Evolutionary conservation across 2,113 vertebrate genomes (phyloP).

Genomic region (Clarias gariepinus): DNA sequence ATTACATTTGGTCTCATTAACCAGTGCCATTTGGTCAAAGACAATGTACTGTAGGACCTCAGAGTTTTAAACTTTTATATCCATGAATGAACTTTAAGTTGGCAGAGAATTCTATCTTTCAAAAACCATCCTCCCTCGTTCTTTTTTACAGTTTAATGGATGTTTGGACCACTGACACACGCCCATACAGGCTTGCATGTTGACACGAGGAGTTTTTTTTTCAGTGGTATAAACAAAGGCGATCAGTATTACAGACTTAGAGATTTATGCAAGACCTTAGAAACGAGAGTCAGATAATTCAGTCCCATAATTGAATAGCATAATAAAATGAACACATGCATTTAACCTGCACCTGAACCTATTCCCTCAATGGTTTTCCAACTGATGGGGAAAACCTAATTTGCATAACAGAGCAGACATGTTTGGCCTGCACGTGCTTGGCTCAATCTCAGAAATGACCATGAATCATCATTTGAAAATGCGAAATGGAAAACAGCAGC

Average conservation of each 20-base stretch:
- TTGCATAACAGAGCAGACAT: background rate
- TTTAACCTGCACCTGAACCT: background rate
- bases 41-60: background rate
- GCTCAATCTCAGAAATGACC: background rate
- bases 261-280: background rate
- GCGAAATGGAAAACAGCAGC: background rate
- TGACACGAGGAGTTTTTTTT: background rate
- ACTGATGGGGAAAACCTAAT: background rate
- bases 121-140: background rate
- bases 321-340: background rate
- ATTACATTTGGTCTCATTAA: background rate
- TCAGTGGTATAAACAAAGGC: background rate
- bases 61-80: too few species aligned
- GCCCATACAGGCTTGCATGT: background rate
- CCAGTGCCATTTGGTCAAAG: background rate
- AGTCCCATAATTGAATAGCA: background rate
- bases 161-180: background rate
- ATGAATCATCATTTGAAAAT: background rate
- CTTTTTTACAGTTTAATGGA: background rate
- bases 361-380: background rate
- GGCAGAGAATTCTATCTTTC: background rate
- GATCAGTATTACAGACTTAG: background rate
- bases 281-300: background rate
- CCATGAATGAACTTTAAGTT: background rate
- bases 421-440: background rate